phyloP scores from a whole-genome alignment of 1,140 invertebrate species.

The Drosophila pachea region DNA sequence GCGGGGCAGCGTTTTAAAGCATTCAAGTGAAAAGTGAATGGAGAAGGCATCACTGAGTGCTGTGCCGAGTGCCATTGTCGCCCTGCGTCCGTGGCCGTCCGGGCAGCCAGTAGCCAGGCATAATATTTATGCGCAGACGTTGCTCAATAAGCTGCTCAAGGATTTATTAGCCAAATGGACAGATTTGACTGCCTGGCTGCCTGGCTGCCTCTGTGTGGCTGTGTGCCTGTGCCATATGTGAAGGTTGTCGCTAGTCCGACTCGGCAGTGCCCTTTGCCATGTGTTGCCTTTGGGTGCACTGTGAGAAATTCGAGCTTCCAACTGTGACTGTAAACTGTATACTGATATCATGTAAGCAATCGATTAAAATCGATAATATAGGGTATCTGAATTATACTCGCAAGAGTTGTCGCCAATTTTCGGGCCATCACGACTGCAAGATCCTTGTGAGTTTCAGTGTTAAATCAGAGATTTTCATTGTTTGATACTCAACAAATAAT shows the following conservation, averaged over 20 bases:
- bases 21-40: constrained; percentile 65
- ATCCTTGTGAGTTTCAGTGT: constrained; percentile 22
- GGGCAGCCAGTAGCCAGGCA: constrained; percentile 52
- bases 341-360: no score
- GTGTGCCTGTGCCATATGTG: constrained; percentile 58
- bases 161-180: constrained; percentile 78
- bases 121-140: constrained; percentile 77
- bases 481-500: constrained; percentile 35
- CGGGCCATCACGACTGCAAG: no score
- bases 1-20: constrained; percentile 17
- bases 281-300: constrained; percentile 16
- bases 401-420: no score
- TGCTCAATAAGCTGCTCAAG: constrained; percentile 78
- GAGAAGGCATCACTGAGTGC: constrained; percentile 11
- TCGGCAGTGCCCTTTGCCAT: constrained; percentile 14
- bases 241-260: constrained; percentile 29
- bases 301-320: constrained; percentile 10
- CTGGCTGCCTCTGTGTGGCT: constrained; percentile 21
- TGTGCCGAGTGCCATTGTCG: constrained; percentile 13
- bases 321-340: not conserved
- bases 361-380: no score
- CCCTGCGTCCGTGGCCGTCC: constrained; percentile 17
- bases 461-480: constrained; percentile 44
- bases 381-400: no score
- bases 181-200: constrained; percentile 72